Percentiles rank a stretch among this genome's conserved stretches.
These are phyloP conservation scores for Subacronicta megacephala DNA, from an alignment of 2,888 invertebrate species.

Conservation along the genomic window DNA sequence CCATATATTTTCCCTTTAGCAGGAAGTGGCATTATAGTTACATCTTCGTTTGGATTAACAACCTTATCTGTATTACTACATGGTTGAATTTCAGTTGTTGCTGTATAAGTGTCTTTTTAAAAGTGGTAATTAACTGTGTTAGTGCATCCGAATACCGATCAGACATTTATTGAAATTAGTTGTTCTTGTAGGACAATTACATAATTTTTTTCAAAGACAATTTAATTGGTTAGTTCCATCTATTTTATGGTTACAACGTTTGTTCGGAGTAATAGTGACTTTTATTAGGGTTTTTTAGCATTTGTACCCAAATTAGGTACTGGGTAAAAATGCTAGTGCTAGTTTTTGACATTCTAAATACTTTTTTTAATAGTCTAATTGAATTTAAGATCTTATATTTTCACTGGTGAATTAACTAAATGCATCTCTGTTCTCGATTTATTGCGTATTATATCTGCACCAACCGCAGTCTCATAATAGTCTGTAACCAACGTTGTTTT, in stretches of 20 bases:
- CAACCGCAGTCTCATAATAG: not conserved
- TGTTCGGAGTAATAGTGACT: too few relatives aligned
- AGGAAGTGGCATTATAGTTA: conserved; percentile 8
- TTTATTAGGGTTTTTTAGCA: too few relatives aligned
- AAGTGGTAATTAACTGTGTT: conserved; percentile 41
- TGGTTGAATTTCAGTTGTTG: conserved; percentile 4
- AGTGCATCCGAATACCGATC: conserved; percentile 24
- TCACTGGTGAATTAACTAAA: too few relatives aligned
- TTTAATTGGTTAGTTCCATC: conserved; percentile 17
- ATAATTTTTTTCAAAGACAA: conserved; percentile 13
- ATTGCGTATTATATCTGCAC: not conserved
- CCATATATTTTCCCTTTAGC: conserved; percentile 55
- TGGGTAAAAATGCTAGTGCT: too few relatives aligned
- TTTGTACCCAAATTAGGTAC: too few relatives aligned
- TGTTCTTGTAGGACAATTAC: conserved; percentile 24
- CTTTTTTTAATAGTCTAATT: too few relatives aligned
- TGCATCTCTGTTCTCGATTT: too few relatives aligned
- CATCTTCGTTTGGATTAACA: conserved; percentile 10
- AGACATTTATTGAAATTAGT: conserved; percentile 46
- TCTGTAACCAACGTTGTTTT: not conserved
- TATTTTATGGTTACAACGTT: conserved; percentile 12
- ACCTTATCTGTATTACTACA: not conserved
- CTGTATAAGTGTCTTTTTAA: conserved; percentile 20
- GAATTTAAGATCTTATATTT: too few relatives aligned
- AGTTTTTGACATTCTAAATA: too few relatives aligned